Base-by-base conservation (phyloP, 2,797 vertebrate genomes). In the Pagetopsis macropterus region DNA sequence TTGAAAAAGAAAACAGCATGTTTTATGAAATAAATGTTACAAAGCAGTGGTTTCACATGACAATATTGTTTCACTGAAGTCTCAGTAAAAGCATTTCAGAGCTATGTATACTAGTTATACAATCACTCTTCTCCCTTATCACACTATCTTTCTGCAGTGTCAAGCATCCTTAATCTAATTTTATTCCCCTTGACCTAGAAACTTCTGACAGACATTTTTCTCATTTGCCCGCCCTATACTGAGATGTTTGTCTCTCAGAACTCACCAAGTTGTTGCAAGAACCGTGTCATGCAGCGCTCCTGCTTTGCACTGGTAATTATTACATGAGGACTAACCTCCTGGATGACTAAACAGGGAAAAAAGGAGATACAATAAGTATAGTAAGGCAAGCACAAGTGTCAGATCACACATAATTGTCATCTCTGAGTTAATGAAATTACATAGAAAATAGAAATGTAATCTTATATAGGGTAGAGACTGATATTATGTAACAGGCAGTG, bases 291-390 rank as follows among this genome's bases (percentile, higher is more conserved):
- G 77, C 84, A 93, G 61, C 87, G 91, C 75, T 99, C 97, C 87
- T 98, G 98, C 91, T 98, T 99, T 65, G 97, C 97, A 84, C 96
- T 99, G 27, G 96, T 97, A 76, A 99, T 91, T 82, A 99, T 77
- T 51, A 96, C 95, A 52, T 79, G 90, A 64, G 98, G 98, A 66
- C 88, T 89, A 77, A 99, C 74, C 90, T 98, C 96, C 76, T 91
- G 94, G 48, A 96, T 89, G 27, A 97, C 97, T 97, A 79, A 12
- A 72, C 41, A 78, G 33, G 33, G 33, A n/a, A 57, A 72, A 62
- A 41, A 19, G 45, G 9, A 13, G 17, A 19, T 14, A 31, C 44
- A 76, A 9, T 58, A 3, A 19, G 17, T 21, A 55, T 7, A 40
- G 33, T 44, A 31, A 19, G 31, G 1, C 19, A 68, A 57, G 40